Conservation (phyloP, 2,888 invertebrate species). For the Diaphora mendica region DNA sequence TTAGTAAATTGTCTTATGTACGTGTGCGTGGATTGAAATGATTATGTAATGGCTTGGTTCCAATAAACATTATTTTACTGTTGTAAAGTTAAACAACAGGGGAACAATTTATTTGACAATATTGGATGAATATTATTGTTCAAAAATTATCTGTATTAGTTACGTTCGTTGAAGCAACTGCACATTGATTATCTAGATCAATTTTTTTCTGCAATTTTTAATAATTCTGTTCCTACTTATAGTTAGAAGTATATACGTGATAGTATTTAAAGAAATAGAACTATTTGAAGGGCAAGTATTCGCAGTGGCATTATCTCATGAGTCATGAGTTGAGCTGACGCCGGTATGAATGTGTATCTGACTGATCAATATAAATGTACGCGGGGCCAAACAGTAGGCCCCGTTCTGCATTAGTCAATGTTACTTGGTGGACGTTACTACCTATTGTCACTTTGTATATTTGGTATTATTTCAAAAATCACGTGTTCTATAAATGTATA, state of each 20-base stretch:
- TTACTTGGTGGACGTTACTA: slow-evolving; percentile 28
- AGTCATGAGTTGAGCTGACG: slow-evolving; percentile 22
- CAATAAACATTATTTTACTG: slow-evolving; percentile 41
- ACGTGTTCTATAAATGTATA: slow-evolving; percentile 31
- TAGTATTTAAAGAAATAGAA: slow-evolving; percentile 29
- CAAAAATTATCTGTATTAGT: slow-evolving; percentile 33
- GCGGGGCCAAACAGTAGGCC: slow-evolving; percentile 20
- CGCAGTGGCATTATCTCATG: slow-evolving; percentile 12
- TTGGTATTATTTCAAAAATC: slow-evolving; percentile 30
- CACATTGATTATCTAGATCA: slow-evolving; percentile 11
- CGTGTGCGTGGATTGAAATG: slow-evolving; percentile 26
- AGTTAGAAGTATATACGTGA: slow-evolving; percentile 32
- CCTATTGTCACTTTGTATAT: slow-evolving; percentile 32
- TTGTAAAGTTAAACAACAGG: slow-evolving; percentile 42
- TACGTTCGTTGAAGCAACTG: slow-evolving; percentile 34
- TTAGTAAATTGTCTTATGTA: slow-evolving; percentile 33
- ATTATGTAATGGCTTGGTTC: slow-evolving; percentile 45
- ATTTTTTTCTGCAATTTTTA: slow-evolving; percentile 23
- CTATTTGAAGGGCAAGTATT: slow-evolving; percentile 15
- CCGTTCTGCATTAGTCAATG: slow-evolving; percentile 23
- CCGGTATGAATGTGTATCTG: slow-evolving; percentile 28
- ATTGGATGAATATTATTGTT: slow-evolving; percentile 49
- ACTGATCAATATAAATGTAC: slow-evolving; percentile 35
- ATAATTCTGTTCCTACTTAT: slow-evolving; percentile 34
- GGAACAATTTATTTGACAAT: slow-evolving; percentile 58